These are phyloP conservation scores for Laupala kohalensis DNA, from an alignment of 1,140 invertebrate genomes.

Conservation along the genomic window DNA sequence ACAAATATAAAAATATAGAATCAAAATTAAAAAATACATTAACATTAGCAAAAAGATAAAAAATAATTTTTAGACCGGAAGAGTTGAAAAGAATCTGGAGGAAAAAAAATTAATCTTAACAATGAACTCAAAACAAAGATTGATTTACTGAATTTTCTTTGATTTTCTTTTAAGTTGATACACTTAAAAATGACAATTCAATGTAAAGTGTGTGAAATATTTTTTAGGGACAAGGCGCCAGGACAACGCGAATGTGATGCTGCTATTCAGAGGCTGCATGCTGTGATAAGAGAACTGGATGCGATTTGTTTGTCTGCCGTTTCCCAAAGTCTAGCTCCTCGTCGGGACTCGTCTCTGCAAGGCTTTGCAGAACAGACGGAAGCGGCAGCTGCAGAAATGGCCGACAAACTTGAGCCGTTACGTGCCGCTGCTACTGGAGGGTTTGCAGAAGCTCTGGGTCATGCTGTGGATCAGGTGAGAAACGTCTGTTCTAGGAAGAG, in stretches of 20 bases:
- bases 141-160: too few relatives aligned
- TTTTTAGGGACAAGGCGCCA: slow-evolving; percentile 74
- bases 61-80: too few relatives aligned
- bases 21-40: too few relatives aligned
- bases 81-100: too few relatives aligned
- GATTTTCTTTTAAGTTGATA: too few relatives aligned
- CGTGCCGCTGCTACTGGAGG: slow-evolving; percentile 72
- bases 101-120: too few relatives aligned
- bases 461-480: slow-evolving; percentile 40
- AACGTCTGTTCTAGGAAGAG: too few relatives aligned
- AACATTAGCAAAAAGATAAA: too few relatives aligned
- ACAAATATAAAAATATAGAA: too few relatives aligned
- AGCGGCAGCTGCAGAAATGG: slow-evolving; percentile 58
- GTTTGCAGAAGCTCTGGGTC: slow-evolving; percentile 78
- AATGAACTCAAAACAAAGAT: too few relatives aligned
- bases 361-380: slow-evolving; percentile 68
- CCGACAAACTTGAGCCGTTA: slow-evolving; percentile 69
- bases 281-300: slow-evolving; percentile 69
- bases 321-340: slow-evolving; percentile 60
- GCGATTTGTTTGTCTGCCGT: slow-evolving; percentile 75
- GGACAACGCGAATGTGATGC: slow-evolving; percentile 87
- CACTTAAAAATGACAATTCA: too few relatives aligned
- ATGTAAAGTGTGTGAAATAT: too few relatives aligned
- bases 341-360: slow-evolving; percentile 63
- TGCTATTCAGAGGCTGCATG: slow-evolving; percentile 64